Base-by-base conservation (phyloP, 2,797 vertebrate species). In the Rhyacichthys aspro region DNA sequence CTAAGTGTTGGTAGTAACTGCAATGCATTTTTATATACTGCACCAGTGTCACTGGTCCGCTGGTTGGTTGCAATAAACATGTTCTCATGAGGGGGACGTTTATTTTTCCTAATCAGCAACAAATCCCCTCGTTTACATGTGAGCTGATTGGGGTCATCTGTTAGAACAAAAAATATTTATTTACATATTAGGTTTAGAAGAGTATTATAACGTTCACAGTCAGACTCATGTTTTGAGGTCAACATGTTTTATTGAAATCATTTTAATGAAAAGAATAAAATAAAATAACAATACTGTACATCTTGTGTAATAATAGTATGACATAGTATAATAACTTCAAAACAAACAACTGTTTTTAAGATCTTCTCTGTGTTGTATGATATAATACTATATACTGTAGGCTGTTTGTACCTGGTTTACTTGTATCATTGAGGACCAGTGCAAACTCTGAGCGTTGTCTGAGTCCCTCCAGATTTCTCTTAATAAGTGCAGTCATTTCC, bases 81-180 rank as follows among this genome's bases (percentile, higher is more conserved):
- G 8, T 66, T 83, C 52, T 73, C 80, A 1, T 90, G 73, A 38
- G 69, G 41, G 23, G 90, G 75, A 48, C 70, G 46, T 57, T 87
- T 76, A 42, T 93, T 89, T 74, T 91, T 87, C 0, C 86, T 87
- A 23, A 97, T 72, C 71, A 91, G 70, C 74, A 99, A 85, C 65
- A 98, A 84, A 75, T 98, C 96, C 2, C 95, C 96, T 54, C 90
- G 94, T 80, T 90, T 96, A 88, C 89, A 95, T 50, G 73, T 75
- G 74, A 98, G 79, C 46, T 94, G 83, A 8, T 34, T 76, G 34
- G 84, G 54, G 10, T 98, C 94, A 11, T 84, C 91, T 93, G 66
- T 1, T 39, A n/a, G n/a, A n/a, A n/a, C n/a, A n/a, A n/a, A n/a
- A n/a, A n/a, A n/a, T n/a, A n/a, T n/a, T n/a, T n/a, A n/a, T n/a